phyloP scores from a whole-genome alignment of 1,140 invertebrate genomes.

The Drosophila watanabei region DNA sequence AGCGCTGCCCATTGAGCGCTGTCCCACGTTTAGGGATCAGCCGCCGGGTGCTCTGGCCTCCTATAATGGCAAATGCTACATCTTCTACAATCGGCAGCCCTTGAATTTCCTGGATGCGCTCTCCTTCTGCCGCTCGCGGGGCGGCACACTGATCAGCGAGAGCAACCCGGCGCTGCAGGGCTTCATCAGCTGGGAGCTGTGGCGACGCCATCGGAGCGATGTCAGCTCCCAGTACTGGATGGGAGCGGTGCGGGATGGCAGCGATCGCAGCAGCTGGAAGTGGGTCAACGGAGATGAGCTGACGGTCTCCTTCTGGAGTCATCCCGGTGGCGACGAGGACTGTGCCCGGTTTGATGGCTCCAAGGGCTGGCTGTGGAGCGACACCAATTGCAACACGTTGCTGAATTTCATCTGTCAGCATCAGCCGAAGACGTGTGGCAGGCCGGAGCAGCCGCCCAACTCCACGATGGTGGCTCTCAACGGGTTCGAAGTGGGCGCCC shows the following conservation, averaged over 20 bases:
- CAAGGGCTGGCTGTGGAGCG: slow-evolving; percentile 97
- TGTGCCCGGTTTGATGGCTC: slow-evolving; percentile 96
- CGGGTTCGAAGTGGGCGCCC: slow-evolving; percentile 93
- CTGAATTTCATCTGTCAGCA: slow-evolving; percentile 98
- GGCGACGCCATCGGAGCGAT: slow-evolving; percentile 95
- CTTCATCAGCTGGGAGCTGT: slow-evolving; percentile 97
- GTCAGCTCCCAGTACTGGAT: slow-evolving; percentile 97
- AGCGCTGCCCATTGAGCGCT: slow-evolving; percentile 96
- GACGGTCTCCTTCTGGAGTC: slow-evolving; percentile 96
- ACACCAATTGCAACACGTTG: slow-evolving; percentile 94
- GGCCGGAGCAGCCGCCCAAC: slow-evolving; percentile 96
- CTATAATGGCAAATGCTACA: slow-evolving; percentile 98
- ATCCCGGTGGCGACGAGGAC: slow-evolving; percentile 93
- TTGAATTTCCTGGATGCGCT: slow-evolving; percentile 93
- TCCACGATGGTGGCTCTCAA: slow-evolving; percentile 92
- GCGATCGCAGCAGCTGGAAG: slow-evolving; percentile 94
- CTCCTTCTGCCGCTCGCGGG: slow-evolving; percentile 92
- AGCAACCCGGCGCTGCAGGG: slow-evolving; percentile 97
- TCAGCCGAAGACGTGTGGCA: slow-evolving; percentile 95
- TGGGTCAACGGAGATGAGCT: slow-evolving; percentile 96
- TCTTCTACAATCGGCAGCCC: slow-evolving; percentile 96
- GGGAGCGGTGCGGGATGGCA: slow-evolving; percentile 93
- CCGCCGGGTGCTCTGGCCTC: slow-evolving; percentile 96
- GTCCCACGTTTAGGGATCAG: slow-evolving; percentile 96
- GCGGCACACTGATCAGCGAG: slow-evolving; percentile 95